Evolutionary conservation across 2,113 vertebrate genomes (phyloP).

Genomic region (Canis aureus): DNA sequence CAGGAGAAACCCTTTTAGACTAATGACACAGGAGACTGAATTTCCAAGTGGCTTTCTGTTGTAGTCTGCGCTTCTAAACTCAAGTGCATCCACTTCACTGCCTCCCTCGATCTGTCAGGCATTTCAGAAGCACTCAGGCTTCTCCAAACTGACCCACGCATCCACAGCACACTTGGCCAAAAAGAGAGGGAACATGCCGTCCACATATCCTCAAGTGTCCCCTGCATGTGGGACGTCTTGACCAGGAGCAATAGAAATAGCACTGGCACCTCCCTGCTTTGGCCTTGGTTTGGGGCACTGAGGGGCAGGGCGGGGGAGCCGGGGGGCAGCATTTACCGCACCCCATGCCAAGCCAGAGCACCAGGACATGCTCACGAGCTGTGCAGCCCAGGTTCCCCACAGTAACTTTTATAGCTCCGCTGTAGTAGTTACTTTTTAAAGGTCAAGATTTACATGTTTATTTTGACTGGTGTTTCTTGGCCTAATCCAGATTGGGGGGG

Average conservation of each 20-base stretch:
- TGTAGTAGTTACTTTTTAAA: constrained; percentile 79
- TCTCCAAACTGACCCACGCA: background rate
- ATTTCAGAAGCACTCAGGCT: background rate
- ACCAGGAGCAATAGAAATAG: background rate
- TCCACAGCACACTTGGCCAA: background rate
- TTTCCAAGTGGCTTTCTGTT: background rate
- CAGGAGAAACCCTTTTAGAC: background rate
- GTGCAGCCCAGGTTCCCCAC: background rate
- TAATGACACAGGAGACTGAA: background rate
- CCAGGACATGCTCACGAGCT: fast-evolving
- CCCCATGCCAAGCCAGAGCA: background rate
- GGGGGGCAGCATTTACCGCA: fast-evolving
- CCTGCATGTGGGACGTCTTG: background rate
- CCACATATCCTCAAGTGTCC: background rate
- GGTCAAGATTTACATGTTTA: constrained; percentile 83
- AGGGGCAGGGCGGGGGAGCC: too few species aligned
- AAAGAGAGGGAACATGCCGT: background rate
- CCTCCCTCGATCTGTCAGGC: background rate
- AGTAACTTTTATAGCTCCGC: constrained; percentile 59
- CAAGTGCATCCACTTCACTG: background rate
- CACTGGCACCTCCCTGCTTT: background rate
- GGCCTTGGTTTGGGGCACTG: background rate
- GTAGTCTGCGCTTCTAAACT: background rate
- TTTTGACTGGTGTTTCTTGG: constrained; percentile 78
- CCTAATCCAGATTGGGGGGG: constrained; percentile 65